Evolutionary conservation across 2,888 invertebrate genomes (phyloP), one percentile per base, ranked within the genome.

Genomic region (Habrosyne pyritoides): DNA sequence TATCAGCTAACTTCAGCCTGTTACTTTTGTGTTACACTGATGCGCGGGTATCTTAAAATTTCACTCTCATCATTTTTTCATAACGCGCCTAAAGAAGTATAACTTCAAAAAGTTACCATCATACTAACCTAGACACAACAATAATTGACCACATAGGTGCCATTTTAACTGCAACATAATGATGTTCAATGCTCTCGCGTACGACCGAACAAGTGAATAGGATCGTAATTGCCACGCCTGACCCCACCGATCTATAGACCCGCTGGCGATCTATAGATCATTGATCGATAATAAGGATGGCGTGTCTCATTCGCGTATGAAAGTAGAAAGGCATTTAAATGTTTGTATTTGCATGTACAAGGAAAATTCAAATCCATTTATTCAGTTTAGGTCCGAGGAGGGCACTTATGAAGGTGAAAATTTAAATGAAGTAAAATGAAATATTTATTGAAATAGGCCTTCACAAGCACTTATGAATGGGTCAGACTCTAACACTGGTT

Each of bases 211-310:
- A 53, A 26, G 59, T 79, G 75, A 79, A 79, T 79, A 78, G 79
- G 61, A 70, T 63, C 74, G 75, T 79, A 78, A 79, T 79, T 79
- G 79, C 69, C 58, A 63, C 66, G 67, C 55, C 75, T 78, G 80
- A 79, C 77, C 79, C 65, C 60, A 72, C 72, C 77, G 83, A 81
- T 84, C 83, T 72, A 81, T 82, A 80, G 84, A 84, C 85, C 83
- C 67, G 50, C 22, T 50, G 48, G 61, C 59, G 84, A 86, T 85
- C 86, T 79, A 80, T 86, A 83, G 87, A 88, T 87, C 85, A 81
- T 75, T 78, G 84, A 82, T 84, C 86, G 81, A 85, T 85, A 84
- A 84, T 81, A 81, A 79, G 78, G 81, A 77, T 77, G 66, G 70
- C 61, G 64, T 60, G 53, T 57, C 49, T 52, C 49, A 58, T 53